phyloP scores from a whole-genome alignment of 1,140 invertebrate genomes.

The Drosophila pseudoobscura region DNA sequence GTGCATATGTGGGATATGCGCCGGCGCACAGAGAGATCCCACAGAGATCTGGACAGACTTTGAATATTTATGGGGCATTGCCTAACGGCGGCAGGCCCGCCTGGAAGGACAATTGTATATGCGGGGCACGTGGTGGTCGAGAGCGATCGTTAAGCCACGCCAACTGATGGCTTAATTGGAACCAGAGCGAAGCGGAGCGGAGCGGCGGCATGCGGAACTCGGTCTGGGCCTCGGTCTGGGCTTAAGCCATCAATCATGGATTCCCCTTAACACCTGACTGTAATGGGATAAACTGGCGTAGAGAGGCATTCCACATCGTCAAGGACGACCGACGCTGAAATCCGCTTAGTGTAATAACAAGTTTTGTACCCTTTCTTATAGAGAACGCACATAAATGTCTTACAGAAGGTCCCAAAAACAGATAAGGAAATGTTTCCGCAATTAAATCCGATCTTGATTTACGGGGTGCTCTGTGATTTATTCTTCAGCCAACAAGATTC shows the following conservation, averaged over 20 bases:
- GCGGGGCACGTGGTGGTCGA: slow-evolving; percentile 59
- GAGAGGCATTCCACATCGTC: slow-evolving; percentile 26
- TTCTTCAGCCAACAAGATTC: too few species aligned
- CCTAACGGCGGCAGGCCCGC: slow-evolving; percentile 25
- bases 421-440: too few species aligned
- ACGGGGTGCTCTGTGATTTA: neutral
- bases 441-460: too few species aligned
- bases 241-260: slow-evolving; percentile 72
- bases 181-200: slow-evolving; percentile 2
- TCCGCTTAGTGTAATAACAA: slow-evolving; percentile 71
- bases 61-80: slow-evolving; percentile 65
- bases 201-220: slow-evolving; percentile 62
- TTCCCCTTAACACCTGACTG: slow-evolving; percentile 18
- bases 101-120: slow-evolving; percentile 39
- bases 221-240: slow-evolving; percentile 15
- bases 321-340: slow-evolving; percentile 63
- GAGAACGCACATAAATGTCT: neutral
- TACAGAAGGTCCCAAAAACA: neutral
- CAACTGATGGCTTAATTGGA: slow-evolving; percentile 63
- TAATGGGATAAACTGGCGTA: neutral
- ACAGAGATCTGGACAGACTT: slow-evolving; percentile 28
- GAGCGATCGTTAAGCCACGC: slow-evolving; percentile 54
- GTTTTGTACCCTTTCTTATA: slow-evolving; percentile 24
- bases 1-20: slow-evolving; percentile 26
- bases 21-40: slow-evolving; percentile 23